Base-by-base conservation (phyloP, 2,113 vertebrate species). In the Oxygymnocypris stewartii region DNA sequence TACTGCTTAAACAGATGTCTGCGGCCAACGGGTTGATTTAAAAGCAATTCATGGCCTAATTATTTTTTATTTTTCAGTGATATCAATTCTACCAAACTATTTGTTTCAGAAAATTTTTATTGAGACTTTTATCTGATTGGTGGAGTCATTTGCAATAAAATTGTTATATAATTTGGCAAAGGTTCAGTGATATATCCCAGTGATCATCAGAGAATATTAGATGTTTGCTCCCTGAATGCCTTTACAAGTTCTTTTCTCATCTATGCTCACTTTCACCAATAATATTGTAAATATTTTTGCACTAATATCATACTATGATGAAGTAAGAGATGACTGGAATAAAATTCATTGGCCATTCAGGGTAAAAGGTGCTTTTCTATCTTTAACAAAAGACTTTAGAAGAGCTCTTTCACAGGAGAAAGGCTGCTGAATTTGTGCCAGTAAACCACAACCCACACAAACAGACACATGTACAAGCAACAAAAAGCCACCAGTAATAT, bases 131-230 rank as follows among this genome's bases (percentile, higher is more conserved):
- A 16, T 12, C 37, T 65, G 7, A 3, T 63, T 25, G 23, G 11
- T 25, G 40, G 37, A 63, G 23, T 81, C 12, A 65, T 63, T 81
- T 25, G 79, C 37, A 81, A 81, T 81, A 81, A 1, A 44, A 61
- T 9, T 16, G 37, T 82, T 82, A 31, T 47, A 67, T 31, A 67
- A 49, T 65, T 25, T 81, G 20, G 59, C 59, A 28, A 65, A 31
- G 31, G 40, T 28, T 67, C n/a, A 81, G n/a, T 28, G 28, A 81
- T 65, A 8, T 42, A 80, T 42, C 23, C 18, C 23, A 79, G 28
- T 31, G 5, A 35, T 79, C 9, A 37, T 57, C 44, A 28, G 16
- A 79, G 20, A 54, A n/a, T 37, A 37, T 79, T 57, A 57, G 9
- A 79, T 4, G 18, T 57, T 77, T 76, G 74, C 20, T 44, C 37